Evolutionary conservation across 2,113 vertebrate species (phyloP).

Genomic region (Tyrannus savana): DNA sequence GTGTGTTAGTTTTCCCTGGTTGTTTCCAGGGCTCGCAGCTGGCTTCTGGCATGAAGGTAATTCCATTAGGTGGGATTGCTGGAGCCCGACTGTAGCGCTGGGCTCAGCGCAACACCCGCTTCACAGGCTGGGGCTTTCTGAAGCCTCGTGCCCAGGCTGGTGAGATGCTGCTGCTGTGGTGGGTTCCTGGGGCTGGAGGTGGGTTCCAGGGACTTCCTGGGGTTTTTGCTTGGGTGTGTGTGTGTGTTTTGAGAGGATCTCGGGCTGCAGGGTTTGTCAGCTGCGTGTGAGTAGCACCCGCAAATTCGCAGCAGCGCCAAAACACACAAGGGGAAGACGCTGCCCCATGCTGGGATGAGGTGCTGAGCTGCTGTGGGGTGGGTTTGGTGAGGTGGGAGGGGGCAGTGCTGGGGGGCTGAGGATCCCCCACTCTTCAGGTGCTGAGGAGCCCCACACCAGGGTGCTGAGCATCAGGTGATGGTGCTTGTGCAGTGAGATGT

Average conservation of each 20-base stretch:
- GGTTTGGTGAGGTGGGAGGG: too few relatives aligned
- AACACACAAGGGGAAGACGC: fast-evolving
- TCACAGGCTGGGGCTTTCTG: neutral
- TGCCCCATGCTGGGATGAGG: neutral
- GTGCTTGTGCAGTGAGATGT: fast-evolving
- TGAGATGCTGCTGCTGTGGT: neutral
- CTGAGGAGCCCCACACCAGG: neutral
- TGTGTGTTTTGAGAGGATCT: fast-evolving
- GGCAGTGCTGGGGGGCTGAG: neutral
- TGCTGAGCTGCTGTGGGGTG: neutral
- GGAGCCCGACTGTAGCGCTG: fast-evolving
- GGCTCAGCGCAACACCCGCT: fast-evolving
- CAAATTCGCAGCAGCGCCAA: neutral
- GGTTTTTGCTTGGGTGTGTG: neutral
- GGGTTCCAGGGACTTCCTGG: neutral
- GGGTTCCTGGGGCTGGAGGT: neutral
- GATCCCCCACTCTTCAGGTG: neutral
- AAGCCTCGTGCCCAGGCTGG: neutral
- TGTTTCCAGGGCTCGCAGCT: neutral
- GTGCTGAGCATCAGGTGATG: neutral
- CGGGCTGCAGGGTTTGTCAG: fast-evolving
- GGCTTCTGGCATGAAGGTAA: neutral
- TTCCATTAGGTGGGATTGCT: neutral
- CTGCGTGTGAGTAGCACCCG: fast-evolving
- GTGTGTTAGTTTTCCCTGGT: neutral